These are phyloP conservation scores for Pseudomyrmex dendroicus DNA, from an alignment of 1,140 invertebrate genomes.

Conservation along the genomic window DNA sequence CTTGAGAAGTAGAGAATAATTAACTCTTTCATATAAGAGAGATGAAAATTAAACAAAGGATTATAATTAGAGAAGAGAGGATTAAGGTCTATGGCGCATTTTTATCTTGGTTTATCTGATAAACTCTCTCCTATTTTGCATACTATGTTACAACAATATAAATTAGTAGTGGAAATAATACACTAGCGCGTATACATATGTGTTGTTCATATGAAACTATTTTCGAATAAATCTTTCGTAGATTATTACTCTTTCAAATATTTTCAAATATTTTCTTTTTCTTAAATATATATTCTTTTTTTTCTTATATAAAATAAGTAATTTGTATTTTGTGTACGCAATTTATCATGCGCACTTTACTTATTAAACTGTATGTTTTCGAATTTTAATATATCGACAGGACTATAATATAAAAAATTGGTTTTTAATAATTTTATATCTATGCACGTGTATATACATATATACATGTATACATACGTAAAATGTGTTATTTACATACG, in stretches of 20 bases:
- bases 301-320: background rate
- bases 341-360: background rate
- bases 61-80: background rate
- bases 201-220: no score
- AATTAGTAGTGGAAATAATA: background rate
- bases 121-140: background rate
- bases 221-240: no score
- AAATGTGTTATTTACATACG: no score
- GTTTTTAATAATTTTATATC: no score
- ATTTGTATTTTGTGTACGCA: background rate
- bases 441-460: no score
- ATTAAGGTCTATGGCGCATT: background rate
- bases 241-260: no score
- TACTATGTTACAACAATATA: background rate
- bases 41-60: conserved; percentile 3
- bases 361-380: background rate
- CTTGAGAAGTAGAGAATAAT: background rate
- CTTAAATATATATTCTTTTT: no score
- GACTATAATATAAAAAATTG: no score
- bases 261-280: no score
- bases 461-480: no score
- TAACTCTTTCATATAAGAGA: conserved; percentile 16
- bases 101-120: background rate
- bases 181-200: no score
- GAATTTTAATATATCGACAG: background rate